Evolutionary conservation across 2,888 invertebrate genomes (phyloP).

Genomic region (Scaptomyza tumidula): DNA sequence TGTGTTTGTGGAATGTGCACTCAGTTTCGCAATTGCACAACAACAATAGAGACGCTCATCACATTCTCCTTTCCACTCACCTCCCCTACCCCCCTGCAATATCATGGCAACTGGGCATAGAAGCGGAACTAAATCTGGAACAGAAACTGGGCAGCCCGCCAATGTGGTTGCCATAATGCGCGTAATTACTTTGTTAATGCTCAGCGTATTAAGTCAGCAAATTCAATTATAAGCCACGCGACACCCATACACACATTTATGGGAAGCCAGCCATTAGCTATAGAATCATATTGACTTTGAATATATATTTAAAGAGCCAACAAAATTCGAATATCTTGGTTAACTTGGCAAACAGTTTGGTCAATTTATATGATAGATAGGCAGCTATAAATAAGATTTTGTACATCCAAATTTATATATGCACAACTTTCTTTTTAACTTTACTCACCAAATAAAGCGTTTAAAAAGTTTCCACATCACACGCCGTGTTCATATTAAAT

Average conservation of each 20-base stretch:
- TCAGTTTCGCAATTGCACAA: constrained; percentile 39
- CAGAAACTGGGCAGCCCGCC: constrained; percentile 15
- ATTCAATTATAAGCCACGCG: constrained; percentile 62
- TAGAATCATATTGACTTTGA: constrained; percentile 19
- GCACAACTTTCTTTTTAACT: not conserved
- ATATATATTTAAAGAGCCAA: not conserved
- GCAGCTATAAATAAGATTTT: no score
- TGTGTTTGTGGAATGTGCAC: constrained; percentile 21
- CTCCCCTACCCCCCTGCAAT: not conserved
- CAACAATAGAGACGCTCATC: constrained; percentile 17
- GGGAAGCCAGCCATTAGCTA: constrained; percentile 20
- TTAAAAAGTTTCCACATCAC: constrained; percentile 3
- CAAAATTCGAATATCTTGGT: not conserved
- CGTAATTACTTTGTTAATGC: constrained; percentile 77
- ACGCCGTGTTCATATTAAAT: constrained; percentile 12
- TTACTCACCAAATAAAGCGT: not conserved
- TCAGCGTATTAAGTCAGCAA: constrained; percentile 44
- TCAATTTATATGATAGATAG: not conserved
- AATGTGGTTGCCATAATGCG: constrained; percentile 69
- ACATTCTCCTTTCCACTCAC: not conserved
- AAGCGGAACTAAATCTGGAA: constrained; percentile 17
- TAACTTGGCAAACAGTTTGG: not conserved
- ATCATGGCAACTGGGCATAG: constrained; percentile 26
- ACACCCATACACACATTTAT: constrained; percentile 29
- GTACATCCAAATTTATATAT: no score